Base-by-base conservation (phyloP, 2,797 vertebrate species). In the Lithobates sylvaticus region DNA sequence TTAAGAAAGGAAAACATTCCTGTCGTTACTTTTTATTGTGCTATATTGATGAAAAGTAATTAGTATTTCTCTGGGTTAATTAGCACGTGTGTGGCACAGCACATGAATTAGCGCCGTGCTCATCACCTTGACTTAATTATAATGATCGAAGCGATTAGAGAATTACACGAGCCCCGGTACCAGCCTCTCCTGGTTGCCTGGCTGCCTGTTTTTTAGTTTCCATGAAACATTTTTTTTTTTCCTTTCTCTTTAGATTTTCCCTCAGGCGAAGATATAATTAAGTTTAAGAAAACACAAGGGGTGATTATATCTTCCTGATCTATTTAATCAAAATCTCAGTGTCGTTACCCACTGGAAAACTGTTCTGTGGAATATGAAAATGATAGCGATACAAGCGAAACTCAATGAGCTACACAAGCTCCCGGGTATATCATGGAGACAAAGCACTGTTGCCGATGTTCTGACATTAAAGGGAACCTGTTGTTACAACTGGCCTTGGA, bases 71-170 rank as follows among this genome's bases (percentile, higher is more conserved):
- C 65, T 34, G 47, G 54, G 71, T 23, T 73, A 83, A 78, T 87
- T 83, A 42, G 36, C 29, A 36, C 26, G 18, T 86, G 32, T 86
- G 68, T 16, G 34, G 64, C 78, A 10, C 67, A 21, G 68, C 23
- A 21, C 68, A 36, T 70, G 42, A 80, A 82, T 27, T n/a, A 73
- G 50, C 72, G 67, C 73, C 16, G 47, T 21, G 80, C 61, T 78
- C 39, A 68, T 73, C 79, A 83, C 79, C 68, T 78, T 79, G 13
- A 13, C 61, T 67, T 78, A 79, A 83, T 87, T 78, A 87, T 73
- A 78, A 68, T 64, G 29, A 78, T 67, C 23, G 26, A 7, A 29
- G 58, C 47, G 70, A 83, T 74, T 68, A 78, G 10, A 78, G 47
- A 16, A 32, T 79, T 74, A 47, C 36, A 39, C 61, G 3, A 61